phyloP scores from a whole-genome alignment of 2,797 vertebrate species.

The Etheostoma perlongum region DNA sequence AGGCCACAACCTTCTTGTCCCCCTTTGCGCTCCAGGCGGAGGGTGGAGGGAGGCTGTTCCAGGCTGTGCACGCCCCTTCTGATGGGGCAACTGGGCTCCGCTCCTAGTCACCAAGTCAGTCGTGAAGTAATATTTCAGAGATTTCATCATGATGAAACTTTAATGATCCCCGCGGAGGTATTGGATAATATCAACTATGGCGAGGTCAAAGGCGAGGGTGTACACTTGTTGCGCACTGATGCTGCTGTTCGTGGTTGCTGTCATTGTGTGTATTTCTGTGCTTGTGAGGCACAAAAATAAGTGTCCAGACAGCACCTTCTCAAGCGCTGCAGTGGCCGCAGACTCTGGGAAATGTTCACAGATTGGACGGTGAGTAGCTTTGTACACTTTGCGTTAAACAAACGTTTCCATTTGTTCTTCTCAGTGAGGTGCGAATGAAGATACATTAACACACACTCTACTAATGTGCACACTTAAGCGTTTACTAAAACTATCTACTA shows the following conservation, averaged over 20 bases:
- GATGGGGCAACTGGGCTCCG: not conserved
- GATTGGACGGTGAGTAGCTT: constrained; percentile 79
- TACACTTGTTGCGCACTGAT: constrained; percentile 59
- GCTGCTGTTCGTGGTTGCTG: constrained; percentile 39
- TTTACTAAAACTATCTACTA: not conserved
- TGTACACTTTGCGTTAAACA: not conserved
- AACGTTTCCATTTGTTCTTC: not conserved
- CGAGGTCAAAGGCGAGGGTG: constrained; percentile 58
- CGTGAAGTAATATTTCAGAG: not conserved
- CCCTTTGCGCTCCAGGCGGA: not conserved
- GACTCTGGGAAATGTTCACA: constrained; percentile 80
- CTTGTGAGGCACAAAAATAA: not conserved
- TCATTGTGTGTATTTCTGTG: constrained; percentile 50
- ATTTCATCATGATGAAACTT: not conserved
- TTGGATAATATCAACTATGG: constrained; percentile 46
- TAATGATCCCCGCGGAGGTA: not conserved
- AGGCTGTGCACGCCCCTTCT: not conserved
- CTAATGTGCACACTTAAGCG: not conserved
- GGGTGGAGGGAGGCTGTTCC: constrained; percentile 39
- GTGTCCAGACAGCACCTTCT: constrained; percentile 63
- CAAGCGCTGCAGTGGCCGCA: constrained; percentile 79
- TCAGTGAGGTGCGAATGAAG: not conserved
- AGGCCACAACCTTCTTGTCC: not conserved
- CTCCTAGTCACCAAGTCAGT: not conserved
- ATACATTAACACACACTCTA: no score